These are phyloP conservation scores for Streblospio benedicti DNA, from an alignment of 1,140 invertebrate species.

Conservation along the genomic window DNA sequence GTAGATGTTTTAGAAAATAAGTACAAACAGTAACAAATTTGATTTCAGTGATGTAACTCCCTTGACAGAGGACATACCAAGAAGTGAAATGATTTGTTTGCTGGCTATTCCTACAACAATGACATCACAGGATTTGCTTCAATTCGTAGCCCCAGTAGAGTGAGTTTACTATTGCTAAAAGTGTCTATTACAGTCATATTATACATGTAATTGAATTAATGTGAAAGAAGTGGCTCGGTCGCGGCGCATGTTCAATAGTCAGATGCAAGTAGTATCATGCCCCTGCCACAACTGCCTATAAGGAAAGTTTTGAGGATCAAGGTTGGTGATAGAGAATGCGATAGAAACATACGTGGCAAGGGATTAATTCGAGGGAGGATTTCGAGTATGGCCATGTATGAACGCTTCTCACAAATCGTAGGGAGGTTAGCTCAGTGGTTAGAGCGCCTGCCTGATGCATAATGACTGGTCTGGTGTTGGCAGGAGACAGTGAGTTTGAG, in stretches of 20 bases:
- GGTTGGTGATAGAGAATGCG: neutral
- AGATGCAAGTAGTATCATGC: neutral
- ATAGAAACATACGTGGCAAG: too few species aligned
- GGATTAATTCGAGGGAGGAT: too few species aligned
- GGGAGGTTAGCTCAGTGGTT: too few species aligned
- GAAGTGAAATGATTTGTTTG: conserved; percentile 79
- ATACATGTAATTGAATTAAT: neutral
- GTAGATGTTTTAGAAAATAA: too few species aligned
- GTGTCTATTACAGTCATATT: neutral
- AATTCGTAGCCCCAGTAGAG: conserved; percentile 86
- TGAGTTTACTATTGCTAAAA: conserved; percentile 26
- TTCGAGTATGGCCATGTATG: too few species aligned
- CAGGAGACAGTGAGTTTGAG: too few species aligned
- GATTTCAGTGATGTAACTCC: conserved; percentile 53
- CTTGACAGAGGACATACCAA: conserved; percentile 46
- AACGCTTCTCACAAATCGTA: too few species aligned
- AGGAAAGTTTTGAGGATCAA: neutral
- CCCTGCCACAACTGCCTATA: neutral
- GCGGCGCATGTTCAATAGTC: neutral
- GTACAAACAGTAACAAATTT: too few species aligned
- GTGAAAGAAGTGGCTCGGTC: neutral
- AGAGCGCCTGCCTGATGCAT: too few species aligned
- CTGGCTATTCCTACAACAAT: conserved; percentile 84
- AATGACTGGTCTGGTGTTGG: too few species aligned
- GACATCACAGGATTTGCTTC: conserved; percentile 84